Evolutionary conservation across 1,140 invertebrate genomes (phyloP).

Genomic region (Drosophila nigrodunni): DNA sequence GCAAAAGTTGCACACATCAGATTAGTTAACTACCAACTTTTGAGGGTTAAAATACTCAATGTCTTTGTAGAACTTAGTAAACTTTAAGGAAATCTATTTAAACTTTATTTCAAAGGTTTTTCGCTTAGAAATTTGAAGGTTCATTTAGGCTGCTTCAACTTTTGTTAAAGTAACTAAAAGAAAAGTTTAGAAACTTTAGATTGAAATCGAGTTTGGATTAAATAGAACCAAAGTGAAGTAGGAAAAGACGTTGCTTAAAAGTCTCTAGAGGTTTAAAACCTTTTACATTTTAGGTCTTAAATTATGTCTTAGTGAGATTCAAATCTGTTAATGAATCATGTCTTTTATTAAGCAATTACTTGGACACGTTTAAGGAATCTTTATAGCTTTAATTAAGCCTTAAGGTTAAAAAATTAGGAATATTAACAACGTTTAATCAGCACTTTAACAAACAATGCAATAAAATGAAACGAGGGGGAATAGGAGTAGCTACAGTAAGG

Average conservation of each 20-base stretch:
- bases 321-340: too few species aligned
- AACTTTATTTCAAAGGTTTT: not conserved
- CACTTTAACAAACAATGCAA: conserved; percentile 2
- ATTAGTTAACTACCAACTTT: conserved; percentile 1
- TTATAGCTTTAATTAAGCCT: not conserved
- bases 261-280: too few species aligned
- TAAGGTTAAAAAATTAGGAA: not conserved
- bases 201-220: too few species aligned
- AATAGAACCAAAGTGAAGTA: too few species aligned
- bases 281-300: too few species aligned
- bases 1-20: not conserved
- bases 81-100: not conserved
- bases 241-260: too few species aligned
- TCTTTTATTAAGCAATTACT: not conserved
- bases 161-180: too few species aligned
- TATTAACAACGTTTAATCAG: not conserved
- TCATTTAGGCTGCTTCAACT: not conserved
- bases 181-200: too few species aligned
- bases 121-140: not conserved
- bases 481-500: not conserved
- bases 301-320: too few species aligned
- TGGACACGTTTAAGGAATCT: not conserved
- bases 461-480: conserved; percentile 1
- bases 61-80: not conserved
- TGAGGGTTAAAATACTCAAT: not conserved